phyloP scores from a whole-genome alignment of 2,797 vertebrate genomes.

The Crocodylus rhombifer region DNA sequence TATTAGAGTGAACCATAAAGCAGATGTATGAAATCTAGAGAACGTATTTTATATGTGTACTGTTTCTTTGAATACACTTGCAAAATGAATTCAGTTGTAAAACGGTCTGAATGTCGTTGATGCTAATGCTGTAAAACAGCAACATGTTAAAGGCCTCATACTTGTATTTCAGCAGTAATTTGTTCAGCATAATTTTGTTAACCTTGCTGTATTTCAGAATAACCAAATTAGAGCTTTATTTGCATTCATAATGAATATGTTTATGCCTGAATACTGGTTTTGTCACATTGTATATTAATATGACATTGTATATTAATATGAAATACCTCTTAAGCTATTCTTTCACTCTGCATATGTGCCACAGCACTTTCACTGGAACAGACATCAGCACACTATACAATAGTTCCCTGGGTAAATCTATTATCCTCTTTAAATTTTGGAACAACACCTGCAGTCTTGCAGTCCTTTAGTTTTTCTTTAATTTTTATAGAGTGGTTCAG shows the following conservation, averaged over 20 bases:
- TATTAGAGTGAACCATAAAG: constrained; percentile 40
- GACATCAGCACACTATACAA: neutral
- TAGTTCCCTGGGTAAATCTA: neutral
- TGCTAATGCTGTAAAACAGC: constrained; percentile 33
- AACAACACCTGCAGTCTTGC: neutral
- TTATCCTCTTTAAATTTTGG: neutral
- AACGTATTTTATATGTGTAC: constrained; percentile 24
- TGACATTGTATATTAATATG: constrained; percentile 27
- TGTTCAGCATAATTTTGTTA: constrained; percentile 58
- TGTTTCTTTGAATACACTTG: constrained; percentile 29
- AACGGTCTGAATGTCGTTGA: constrained; percentile 23
- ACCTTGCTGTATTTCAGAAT: constrained; percentile 47
- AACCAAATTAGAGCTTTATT: constrained; percentile 66
- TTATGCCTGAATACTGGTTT: constrained; percentile 45
- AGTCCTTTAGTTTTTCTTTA: neutral
- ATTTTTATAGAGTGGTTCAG: neutral
- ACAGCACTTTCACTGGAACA: too few species aligned
- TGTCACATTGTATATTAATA: constrained; percentile 50
- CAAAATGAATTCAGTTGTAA: constrained; percentile 35
- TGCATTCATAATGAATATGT: constrained; percentile 58
- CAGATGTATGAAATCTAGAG: neutral
- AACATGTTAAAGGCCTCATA: constrained; percentile 50
- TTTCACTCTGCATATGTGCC: too few species aligned
- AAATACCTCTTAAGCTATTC: too few species aligned
- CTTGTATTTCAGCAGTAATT: constrained; percentile 62